These are phyloP conservation scores for Cephus rjabovi DNA, from an alignment of 2,888 invertebrate species.

Conservation along the genomic window DNA sequence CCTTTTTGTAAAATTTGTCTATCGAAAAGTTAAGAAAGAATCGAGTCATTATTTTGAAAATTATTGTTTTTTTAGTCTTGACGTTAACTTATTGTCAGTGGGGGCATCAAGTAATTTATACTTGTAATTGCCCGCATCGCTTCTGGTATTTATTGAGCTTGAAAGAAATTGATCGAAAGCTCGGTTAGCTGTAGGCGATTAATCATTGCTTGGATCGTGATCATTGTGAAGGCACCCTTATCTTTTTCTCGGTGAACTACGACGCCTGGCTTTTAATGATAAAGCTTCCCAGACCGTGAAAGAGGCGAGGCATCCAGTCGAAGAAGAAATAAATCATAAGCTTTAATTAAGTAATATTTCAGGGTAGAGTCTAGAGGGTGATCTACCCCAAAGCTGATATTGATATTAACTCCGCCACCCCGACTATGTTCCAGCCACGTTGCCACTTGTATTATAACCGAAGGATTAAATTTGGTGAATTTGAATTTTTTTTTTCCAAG, in stretches of 20 bases:
- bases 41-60: background rate
- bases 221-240: background rate
- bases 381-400: background rate
- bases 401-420: background rate
- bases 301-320: background rate
- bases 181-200: background rate
- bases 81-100: background rate
- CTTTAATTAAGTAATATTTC: conserved; percentile 7
- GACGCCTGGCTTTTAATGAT: conserved; percentile 3
- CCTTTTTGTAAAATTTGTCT: background rate
- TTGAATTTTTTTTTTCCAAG: background rate
- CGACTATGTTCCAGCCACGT: background rate
- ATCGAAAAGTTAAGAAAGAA: background rate
- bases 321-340: conserved; percentile 6
- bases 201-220: background rate
- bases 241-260: background rate
- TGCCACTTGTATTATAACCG: background rate
- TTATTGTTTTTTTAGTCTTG: background rate
- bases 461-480: background rate
- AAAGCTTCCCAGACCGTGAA: background rate
- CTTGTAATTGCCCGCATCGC: background rate
- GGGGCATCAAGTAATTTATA: background rate
- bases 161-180: background rate
- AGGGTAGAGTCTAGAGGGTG: background rate
- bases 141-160: background rate